Base-by-base conservation (phyloP, 2,888 invertebrate species). In the Hydriomena furcata region DNA sequence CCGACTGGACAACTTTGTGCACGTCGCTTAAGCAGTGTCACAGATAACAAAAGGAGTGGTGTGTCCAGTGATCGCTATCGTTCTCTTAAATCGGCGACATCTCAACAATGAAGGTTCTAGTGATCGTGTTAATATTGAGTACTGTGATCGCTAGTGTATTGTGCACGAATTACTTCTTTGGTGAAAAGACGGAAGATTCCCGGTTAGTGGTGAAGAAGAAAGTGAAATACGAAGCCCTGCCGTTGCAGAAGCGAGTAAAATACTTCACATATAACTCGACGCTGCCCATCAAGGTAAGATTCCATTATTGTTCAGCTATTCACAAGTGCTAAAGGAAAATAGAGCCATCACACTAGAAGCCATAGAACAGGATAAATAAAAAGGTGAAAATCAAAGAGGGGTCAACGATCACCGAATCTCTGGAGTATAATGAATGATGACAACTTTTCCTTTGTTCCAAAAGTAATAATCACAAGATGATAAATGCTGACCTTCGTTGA, bases 221-320 rank as follows among this genome's bases (percentile, higher is more conserved):
- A 28, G 58, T 80, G 24, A 66, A 66, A 36, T 72, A 71, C 24
- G 76, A 76, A 58, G 77, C 79, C 0, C 52, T 79, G 6, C 79
- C 79, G 6, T 61, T 75, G 55, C 71, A 68, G 56, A 80, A 79
- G 48, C 59, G 79, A 1, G 50, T 79, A 4, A 75, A 75, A 42
- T 51, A 52, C 3, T 76, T 64, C 47, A 51, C 57, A 0, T 79
- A 74, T 49, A 70, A 67, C 38, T 68, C 72, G 2, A 53, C 66
- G 3, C 40, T 46, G 7, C 59, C 63, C 1, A 79, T 79, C 36
- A 68, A 71, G 73, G 79, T 80, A 66, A 43, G 41, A 7, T 49
- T 35, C 27, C 32, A 41, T 49, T 12, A 5, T 7, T 31, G 8
- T 49, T 42, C 11, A 27, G 2, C n/a, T 13, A 40, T 23, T n/a